These are phyloP conservation scores for Toxotes lorentzi DNA, from an alignment of 2,797 vertebrate species.

Conservation along the genomic window DNA sequence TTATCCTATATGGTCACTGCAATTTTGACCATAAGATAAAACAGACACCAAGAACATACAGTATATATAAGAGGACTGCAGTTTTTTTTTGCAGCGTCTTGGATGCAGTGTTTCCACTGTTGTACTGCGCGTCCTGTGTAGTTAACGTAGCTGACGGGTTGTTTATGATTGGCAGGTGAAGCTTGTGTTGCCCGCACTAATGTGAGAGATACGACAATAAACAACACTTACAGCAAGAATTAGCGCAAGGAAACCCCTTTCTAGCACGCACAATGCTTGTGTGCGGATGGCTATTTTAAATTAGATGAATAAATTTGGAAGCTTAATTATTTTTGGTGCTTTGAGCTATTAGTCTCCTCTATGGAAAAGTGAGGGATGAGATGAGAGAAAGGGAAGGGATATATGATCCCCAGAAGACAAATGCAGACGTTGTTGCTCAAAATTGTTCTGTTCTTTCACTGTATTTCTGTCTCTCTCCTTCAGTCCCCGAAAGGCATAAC, in stretches of 20 bases:
- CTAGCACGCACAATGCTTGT: conserved; percentile 49
- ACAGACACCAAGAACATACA: neutral
- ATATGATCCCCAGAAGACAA: conserved; percentile 79
- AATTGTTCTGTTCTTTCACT: conserved; percentile 42
- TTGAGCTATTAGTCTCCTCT: conserved; percentile 82
- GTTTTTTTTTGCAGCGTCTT: neutral
- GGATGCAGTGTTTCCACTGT: neutral
- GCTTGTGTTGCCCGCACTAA: conserved; percentile 57
- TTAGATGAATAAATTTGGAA: conserved; percentile 83
- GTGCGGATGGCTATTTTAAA: conserved; percentile 78
- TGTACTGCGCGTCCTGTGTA: conserved; percentile 19
- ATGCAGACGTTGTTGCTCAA: conserved; percentile 54
- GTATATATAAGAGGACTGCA: neutral
- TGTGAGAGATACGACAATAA: conserved; percentile 69
- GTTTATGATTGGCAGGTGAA: conserved; percentile 73
- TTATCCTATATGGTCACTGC: neutral
- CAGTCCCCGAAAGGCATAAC: conserved; percentile 61
- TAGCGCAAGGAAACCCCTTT: conserved; percentile 67
- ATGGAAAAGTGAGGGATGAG: conserved; percentile 65
- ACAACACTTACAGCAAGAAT: conserved; percentile 80
- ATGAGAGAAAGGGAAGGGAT: conserved; percentile 50
- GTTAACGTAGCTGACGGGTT: conserved; percentile 55
- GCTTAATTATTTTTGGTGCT: conserved; percentile 84
- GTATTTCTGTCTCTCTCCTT: conserved; percentile 39
- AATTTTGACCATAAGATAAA: neutral